These are phyloP conservation scores for Stegostoma tigrinum DNA, from an alignment of 2,113 vertebrate genomes.

Conservation along the genomic window DNA sequence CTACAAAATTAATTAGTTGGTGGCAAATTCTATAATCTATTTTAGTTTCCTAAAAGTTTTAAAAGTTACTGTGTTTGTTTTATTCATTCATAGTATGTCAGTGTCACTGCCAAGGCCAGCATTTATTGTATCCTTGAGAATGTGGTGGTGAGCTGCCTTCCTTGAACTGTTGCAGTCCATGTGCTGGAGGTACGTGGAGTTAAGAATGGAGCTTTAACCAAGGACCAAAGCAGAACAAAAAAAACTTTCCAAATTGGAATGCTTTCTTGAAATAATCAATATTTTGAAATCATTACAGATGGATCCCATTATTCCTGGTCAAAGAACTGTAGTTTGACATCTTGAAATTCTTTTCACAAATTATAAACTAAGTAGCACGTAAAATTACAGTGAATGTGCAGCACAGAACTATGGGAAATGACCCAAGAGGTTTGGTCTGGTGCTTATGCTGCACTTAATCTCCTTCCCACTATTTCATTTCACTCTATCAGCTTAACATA, in stretches of 20 bases:
- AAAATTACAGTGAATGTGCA: neutral
- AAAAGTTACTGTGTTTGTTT: neutral
- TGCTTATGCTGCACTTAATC: neutral
- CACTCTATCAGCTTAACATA: neutral
- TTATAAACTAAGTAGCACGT: neutral
- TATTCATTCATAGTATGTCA: neutral
- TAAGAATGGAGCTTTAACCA: neutral
- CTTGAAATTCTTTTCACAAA: slow-evolving; percentile 2
- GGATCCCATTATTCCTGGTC: neutral
- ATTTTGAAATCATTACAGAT: neutral
- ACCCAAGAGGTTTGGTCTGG: neutral
- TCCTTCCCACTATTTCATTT: neutral
- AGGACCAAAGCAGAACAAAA: neutral
- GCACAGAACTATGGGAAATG: neutral
- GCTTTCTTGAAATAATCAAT: neutral
- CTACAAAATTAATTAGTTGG: neutral
- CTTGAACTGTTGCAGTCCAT: neutral
- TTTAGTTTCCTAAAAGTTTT: neutral
- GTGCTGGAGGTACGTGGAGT: neutral
- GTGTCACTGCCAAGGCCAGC: neutral
- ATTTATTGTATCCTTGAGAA: neutral
- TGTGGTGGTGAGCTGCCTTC: neutral
- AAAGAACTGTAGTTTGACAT: neutral
- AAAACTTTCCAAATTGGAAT: neutral
- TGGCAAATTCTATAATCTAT: neutral